Evolutionary conservation across 2,797 vertebrate genomes (phyloP), one percentile per base, ranked within the genome.

Genomic region (Sarcophilus harrisii): DNA sequence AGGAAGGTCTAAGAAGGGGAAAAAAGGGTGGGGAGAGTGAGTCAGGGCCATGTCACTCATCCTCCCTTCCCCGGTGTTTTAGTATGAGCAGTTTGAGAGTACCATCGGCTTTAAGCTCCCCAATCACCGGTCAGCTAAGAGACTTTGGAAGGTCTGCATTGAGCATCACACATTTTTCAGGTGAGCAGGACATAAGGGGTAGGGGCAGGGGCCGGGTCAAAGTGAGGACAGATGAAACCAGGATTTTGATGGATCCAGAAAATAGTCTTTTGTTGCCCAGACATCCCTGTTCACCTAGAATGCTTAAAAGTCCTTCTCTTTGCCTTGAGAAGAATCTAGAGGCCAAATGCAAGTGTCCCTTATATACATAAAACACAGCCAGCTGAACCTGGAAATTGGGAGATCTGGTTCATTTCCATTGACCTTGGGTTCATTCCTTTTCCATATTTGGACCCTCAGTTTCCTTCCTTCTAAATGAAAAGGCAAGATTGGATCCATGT

Each of bases 91-190:
- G 96, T 99, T 99, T 95, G 99, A 99, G 98, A 99, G 99, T 98
- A 99, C 99, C 57, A 99, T 99, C 30, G 99, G 99, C 96, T 99
- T 99, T 97, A 99, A 99, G 98, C 99, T 99, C 95, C 99, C 99
- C 29, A 99, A 99, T 98, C 99, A 99, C 98, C 99, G 99, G 98
- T 99, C 99, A 0, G 99, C 99, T 94, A 99, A 99, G 98, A 99
- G 99, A 96, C 99, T 99, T 94, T 99, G 99, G 99, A 99, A 99
- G 98, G 99, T 99, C 98, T 99, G 99, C 99, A 99, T 99, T 1
- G 99, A 99, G 97, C 99, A 99, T 97, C 99, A 99, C 98, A 99
- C 99, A 0, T 99, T 99, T 98, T 99, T 99, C 98, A 99, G 99
- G 99, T 99, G 98, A 99, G 99, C 93, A 58, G 49, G 16, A n/a